Conservation (phyloP, 2,797 vertebrate genomes). For the Acanthis flammea region DNA sequence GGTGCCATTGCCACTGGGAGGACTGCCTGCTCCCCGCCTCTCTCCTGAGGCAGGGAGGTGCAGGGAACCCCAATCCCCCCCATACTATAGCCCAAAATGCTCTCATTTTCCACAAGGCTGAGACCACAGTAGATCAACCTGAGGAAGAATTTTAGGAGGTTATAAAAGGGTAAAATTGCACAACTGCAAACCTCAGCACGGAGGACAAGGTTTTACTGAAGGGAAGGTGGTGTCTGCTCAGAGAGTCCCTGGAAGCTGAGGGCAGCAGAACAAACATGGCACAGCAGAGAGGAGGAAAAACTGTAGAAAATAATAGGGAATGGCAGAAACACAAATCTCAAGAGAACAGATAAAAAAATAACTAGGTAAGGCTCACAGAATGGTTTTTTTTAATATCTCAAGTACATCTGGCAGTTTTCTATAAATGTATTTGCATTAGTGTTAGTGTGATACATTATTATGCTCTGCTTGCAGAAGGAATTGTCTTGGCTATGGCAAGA, state of each 20-base stretch:
- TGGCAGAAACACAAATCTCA: background rate
- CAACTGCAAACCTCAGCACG: background rate
- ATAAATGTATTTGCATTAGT: background rate
- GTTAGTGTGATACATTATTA: background rate
- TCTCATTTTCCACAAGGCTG: background rate
- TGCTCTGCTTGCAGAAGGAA: background rate
- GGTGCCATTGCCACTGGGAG: background rate
- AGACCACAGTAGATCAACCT: background rate
- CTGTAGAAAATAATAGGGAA: background rate
- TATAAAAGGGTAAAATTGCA: background rate
- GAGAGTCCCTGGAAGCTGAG: background rate
- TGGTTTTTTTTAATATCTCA: background rate
- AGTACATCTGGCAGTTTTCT: background rate
- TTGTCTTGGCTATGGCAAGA: background rate
- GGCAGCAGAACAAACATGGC: accelerated
- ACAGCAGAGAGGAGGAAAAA: background rate
- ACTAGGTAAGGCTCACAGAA: background rate
- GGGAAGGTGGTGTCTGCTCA: background rate
- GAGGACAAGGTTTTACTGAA: background rate
- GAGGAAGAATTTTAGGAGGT: background rate
- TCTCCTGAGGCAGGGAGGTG: background rate
- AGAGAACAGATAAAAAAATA: background rate
- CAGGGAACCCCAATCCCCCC: accelerated
- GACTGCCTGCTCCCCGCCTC: background rate
- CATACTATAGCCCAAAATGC: background rate